Base-by-base conservation (phyloP, 2,888 invertebrate genomes). In the Luperina nickerlii region DNA sequence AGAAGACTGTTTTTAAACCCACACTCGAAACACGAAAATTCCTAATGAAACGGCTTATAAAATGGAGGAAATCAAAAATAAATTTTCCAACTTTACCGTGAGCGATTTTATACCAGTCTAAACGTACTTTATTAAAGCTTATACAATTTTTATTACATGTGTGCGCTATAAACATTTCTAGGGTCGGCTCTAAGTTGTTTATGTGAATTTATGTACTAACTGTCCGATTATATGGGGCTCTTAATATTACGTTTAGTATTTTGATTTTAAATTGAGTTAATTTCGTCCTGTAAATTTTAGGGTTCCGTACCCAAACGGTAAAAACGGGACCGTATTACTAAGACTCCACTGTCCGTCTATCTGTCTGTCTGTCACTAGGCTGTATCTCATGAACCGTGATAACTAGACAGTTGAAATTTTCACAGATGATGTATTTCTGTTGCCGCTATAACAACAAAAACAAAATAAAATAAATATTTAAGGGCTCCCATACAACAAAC, bases 81-180 rank as follows among this genome's bases (percentile, higher is more conserved):
- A 70, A 70, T 81, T 83, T 73, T 57, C 71, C 72, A 1, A 32
- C 11, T n/a, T 63, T 54, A 66, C 79, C 66, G 69, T 70, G 75
- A 78, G 32, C 62, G 73, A 81, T 85, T 85, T 69, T 62, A 75
- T 42, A 18, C 72, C 74, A 81, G 77, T 86, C 84, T 88, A 66
- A 74, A 77, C 70, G 62, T 70, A 68, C 81, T 86, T 81, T 85
- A 83, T 71, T 11, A 74, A n/a, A 20, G 45, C 66, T 81, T 74
- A 74, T 84, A 84, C 79, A 86, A 87, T 84, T 89, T 89, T 88
- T 88, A 88, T 88, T 84, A 74, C 83, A 76, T 82, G 83, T 85
- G 83, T 83, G 68, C 74, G 76, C 83, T 76, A 85, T 88, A 88
- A 88, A 88, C 88, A 86, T 87, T 81, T 81, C 82, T 80, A 78